Evolutionary conservation across 2,113 vertebrate genomes (phyloP), one percentile per base, ranked within the genome.

Genomic region (Zosterops lateralis): DNA sequence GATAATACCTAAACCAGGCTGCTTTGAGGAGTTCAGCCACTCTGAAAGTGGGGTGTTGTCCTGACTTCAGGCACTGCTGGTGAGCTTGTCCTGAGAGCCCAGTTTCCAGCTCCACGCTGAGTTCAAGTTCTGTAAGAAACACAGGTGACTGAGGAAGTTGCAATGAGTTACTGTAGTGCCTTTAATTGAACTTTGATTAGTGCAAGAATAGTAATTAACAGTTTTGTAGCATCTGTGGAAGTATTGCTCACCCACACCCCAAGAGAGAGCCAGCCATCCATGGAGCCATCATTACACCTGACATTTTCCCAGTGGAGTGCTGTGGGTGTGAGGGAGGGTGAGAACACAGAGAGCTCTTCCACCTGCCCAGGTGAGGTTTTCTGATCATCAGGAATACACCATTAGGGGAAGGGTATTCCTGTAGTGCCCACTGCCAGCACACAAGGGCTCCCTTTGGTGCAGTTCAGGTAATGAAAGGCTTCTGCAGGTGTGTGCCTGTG

Each of bases 271-370:
- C 4, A 12, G 12, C 32, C 17, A 4, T 36, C 38, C n/a, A 1
- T 5, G 36, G 32, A 74, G 56, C 84, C 34, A 7, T 36, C 34
- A 7, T 36, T 36, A 8, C 0, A 1, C 11, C 64, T 47, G 66
- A 12, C 0, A 2, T n/a, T 78, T 77, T 45, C 56, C 56, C 7
- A 3, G 0, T 14, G 1, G 28, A 28, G 24, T 31, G 31, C 47
- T 60, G 53, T 31, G 45, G 38, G 9, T 60, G 42, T 31, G 47
- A 57, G 65, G 51, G 21, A 34, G 53, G 13, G 8, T 53, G 48
- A 61, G 70, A 66, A 10, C 1, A 7, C 62, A 72, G 62, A 57
- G 18, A 45, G 20, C 42, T 62, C 48, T 75, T 40, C 61, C 1
- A 1, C 29, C 42, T 75, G 77, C 74, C 3, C 3, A 32, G 48